Conservation (phyloP, 1,140 invertebrate genomes). For the Piezodorus guildinii region DNA sequence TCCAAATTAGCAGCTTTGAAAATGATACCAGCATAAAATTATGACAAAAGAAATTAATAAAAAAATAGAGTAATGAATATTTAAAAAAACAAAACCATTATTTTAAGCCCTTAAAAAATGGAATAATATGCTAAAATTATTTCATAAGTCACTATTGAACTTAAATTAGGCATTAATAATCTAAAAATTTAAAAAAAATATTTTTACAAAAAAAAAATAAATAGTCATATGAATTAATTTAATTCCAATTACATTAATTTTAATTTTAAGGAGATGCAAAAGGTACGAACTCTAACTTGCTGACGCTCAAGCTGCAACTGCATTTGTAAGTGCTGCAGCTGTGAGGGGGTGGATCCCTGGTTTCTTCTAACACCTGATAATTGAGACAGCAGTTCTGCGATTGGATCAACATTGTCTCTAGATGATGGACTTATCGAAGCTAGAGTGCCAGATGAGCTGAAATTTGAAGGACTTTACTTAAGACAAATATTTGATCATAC, state of each 20-base stretch:
- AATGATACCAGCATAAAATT: too few relatives aligned
- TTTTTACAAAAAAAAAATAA: not conserved
- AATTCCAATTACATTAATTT: not conserved
- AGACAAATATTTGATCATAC: not conserved
- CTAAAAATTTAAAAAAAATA: too few relatives aligned
- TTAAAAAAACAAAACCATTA: too few relatives aligned
- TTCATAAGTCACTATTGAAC: too few relatives aligned
- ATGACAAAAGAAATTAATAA: too few relatives aligned
- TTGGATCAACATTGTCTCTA: constrained; percentile 86
- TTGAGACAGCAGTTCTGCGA: constrained; percentile 84
- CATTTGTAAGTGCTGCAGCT: constrained; percentile 80
- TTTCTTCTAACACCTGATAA: constrained; percentile 64
- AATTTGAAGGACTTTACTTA: not conserved
- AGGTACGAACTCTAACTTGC: constrained; percentile 55
- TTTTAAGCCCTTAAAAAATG: too few relatives aligned
- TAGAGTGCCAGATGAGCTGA: constrained; percentile 63
- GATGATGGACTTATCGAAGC: constrained; percentile 68
- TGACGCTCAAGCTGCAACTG: constrained; percentile 77
- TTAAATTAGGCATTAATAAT: too few relatives aligned
- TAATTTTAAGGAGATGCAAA: not conserved
- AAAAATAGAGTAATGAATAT: too few relatives aligned
- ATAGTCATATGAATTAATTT: not conserved
- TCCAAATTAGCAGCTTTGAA: too few relatives aligned
- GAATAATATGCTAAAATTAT: too few relatives aligned
- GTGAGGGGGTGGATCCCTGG: constrained; percentile 52